Base-by-base conservation (phyloP, 2,888 invertebrate genomes). In the Pristionchus mayeri region DNA sequence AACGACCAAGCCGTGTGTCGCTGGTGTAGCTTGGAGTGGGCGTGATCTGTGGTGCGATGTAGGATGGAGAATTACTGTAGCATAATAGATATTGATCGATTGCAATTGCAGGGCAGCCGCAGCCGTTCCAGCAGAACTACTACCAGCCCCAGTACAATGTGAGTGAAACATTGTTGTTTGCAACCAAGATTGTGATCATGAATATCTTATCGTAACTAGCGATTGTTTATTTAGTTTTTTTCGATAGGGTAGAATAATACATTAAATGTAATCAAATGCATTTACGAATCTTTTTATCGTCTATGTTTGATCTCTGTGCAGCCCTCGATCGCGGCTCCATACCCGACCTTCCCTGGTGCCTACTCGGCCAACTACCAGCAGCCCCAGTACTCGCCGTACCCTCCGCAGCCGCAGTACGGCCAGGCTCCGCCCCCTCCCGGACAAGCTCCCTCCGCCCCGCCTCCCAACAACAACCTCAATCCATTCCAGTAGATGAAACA, bases 281-380 rank as follows among this genome's bases (percentile, higher is more conserved):
- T 4, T 57, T 57, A 21, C 57, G 21, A 24, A 24, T 57, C 57
- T 3, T 24, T 57, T 9, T 24, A 27, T 60, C 30, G 30, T 30
- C 44, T 44, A 6, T 44, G 13, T 60, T 16, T 27, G 6, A 1
- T n/a, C 18, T 24, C 27, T 18, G 27, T 75, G 9, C 63, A 82
- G 81, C 87, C 88, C 11, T 87, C 88, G 27, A 87, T 86, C 37
- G 88, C 88, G 16, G 87, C 86, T n/a, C 89, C 89, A 11, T 89
- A 89, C 80, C 89, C 89, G 84, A 89, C 89, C 13, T 89, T 86
- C 86, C 89, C 89, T 11, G 89, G 89, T 18, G 89, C 89, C 16
- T 89, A 87, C 84, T 85, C 87, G 1, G 84, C 50, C 85, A 52
- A 87, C 54, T 78, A 78, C 78, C 84, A 84, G 84, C 81, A 82